Evolutionary conservation across 64 coral and sea anemone genomes (phyloP), one percentile per base, ranked within the genome.

Genomic region (Trachythela sp.): DNA sequence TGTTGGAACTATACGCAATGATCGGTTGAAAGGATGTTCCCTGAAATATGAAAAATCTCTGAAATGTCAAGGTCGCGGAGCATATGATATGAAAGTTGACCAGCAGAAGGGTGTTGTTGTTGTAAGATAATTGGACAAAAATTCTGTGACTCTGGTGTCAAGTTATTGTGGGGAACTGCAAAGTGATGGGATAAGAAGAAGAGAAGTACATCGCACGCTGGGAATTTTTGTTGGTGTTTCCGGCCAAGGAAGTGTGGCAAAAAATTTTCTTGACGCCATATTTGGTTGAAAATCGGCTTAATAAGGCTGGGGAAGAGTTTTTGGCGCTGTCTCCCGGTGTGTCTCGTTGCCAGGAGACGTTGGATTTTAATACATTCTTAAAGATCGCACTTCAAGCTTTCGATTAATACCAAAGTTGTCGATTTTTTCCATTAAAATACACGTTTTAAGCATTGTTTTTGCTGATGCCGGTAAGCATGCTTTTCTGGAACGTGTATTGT

Each of bases 351-450:
- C 54, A 0, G 50, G 52, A 40, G 50, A 36, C 39, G 15, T 41
- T 18, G n/a, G n/a, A 41, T 88, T 88, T 87, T 8, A 87, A 64
- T 15, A 87, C 50, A 87, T 87, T 59, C 68, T 87, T 36, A 22
- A 48, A 59, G 36, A 54, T 58, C 33, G 34, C 54, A 0, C 51
- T 59, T 88, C 70, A 40, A 70, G 34, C 56, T 88, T 42, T 71
- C 54, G 56, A 68, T 88, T 70, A 39, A 88, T 88, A 70, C 86
- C 86, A 88, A 88, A 35, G 9, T 87, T 87, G 86, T 59, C 86
- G 51, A 64, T 51, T 51, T 64, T 67, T 60, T 40, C 48, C 52
- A n/a, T 36, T 87, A 87, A 59, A 60, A 51, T 54, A 59, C n/a
- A 22, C 86, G 35, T 45, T 45, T 45, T 45, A 45, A 45, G 42